These are phyloP conservation scores for Halictus quadricinctus DNA, from an alignment of 2,888 invertebrate species.

Conservation along the genomic window DNA sequence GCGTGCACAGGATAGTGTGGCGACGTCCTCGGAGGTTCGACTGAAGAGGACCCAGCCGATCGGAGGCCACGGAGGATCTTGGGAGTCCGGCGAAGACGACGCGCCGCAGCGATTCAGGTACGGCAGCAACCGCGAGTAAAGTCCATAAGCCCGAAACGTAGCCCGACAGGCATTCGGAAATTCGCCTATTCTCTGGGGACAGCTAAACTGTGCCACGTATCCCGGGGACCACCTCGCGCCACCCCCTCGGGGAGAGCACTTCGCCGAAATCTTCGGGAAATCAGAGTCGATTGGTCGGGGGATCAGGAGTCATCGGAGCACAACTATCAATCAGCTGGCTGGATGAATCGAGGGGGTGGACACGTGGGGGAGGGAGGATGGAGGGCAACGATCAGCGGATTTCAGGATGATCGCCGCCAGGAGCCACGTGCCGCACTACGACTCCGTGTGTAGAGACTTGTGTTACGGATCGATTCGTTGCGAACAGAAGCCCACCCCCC, in stretches of 20 bases:
- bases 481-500: background rate
- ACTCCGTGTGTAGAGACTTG: background rate
- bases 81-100: background rate
- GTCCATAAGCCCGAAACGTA: background rate
- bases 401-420: background rate
- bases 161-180: background rate
- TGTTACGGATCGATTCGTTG: constrained; percentile 19
- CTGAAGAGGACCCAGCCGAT: background rate
- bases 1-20: background rate
- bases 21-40: background rate
- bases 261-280: background rate
- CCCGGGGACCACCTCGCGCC: background rate
- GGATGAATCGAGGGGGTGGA: background rate
- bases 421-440: constrained; percentile 28
- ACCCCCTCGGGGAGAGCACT: background rate
- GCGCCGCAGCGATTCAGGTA: background rate
- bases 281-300: background rate
- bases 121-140: background rate
- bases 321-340: background rate
- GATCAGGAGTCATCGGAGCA: background rate
- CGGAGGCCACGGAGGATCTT: background rate
- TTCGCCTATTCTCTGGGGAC: background rate
- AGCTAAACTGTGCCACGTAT: constrained; percentile 9
- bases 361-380: background rate
- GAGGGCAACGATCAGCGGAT: background rate